Evolutionary conservation across 2,888 invertebrate species (phyloP).

Genomic region (Drymonia ruficornis): DNA sequence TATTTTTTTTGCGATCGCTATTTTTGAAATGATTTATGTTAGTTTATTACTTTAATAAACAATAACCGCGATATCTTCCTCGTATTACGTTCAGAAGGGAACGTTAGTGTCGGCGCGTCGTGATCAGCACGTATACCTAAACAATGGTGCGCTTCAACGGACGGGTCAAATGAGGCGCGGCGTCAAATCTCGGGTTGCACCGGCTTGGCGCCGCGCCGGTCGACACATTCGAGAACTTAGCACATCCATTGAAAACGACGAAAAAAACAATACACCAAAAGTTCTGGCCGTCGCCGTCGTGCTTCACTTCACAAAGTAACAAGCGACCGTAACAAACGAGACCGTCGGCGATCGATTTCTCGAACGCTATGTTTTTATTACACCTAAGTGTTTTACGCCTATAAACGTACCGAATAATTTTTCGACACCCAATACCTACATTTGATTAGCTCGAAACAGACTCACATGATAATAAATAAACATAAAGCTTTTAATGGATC

Average conservation of each 20-base stretch:
- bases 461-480: background rate
- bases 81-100: conserved; percentile 54
- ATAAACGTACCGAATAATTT: conserved; percentile 7
- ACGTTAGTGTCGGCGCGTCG: conserved; percentile 54
- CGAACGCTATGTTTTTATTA: conserved; percentile 18
- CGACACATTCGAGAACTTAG: conserved; percentile 70
- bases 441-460: background rate
- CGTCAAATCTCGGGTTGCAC: conserved; percentile 79
- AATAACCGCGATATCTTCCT: conserved; percentile 41
- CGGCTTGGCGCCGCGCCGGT: conserved; percentile 78
- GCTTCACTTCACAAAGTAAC: conserved; percentile 72
- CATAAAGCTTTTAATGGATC: conserved; percentile 26
- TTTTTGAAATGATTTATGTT: conserved; percentile 6
- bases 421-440: background rate
- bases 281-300: conserved; percentile 48
- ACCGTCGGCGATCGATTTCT: conserved; percentile 49
- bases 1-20: conserved; percentile 7
- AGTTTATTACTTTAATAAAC: conserved; percentile 22
- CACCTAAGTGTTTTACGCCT: conserved; percentile 12
- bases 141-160: conserved; percentile 70
- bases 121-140: conserved; percentile 63
- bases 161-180: conserved; percentile 78
- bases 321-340: conserved; percentile 69
- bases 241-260: conserved; percentile 63
- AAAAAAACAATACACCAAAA: conserved; percentile 66